These are phyloP conservation scores for Panthera leo DNA, from an alignment of 2,113 vertebrate species.

Conservation along the genomic window DNA sequence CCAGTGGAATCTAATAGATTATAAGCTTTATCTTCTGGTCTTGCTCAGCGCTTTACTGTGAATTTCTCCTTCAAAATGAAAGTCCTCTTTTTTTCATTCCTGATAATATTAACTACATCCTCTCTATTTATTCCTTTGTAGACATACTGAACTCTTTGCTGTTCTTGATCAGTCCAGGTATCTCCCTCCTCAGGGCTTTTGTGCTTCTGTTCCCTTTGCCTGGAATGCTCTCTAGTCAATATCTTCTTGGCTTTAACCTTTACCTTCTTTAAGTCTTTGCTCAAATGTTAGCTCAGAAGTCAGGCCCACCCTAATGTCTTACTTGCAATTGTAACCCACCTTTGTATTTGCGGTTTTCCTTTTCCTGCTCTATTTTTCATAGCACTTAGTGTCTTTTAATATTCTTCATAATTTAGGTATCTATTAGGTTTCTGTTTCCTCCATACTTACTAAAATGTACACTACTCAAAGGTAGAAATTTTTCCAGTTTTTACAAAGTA, in stretches of 20 bases:
- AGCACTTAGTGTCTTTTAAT: background rate
- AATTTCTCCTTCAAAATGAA: slow-evolving; percentile 26
- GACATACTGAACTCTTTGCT: background rate
- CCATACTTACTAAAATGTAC: slow-evolving; percentile 13
- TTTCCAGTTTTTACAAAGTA: background rate
- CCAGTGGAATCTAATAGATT: background rate
- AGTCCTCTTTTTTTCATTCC: background rate
- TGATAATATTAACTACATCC: background rate
- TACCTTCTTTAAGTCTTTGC: background rate
- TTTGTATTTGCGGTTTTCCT: background rate
- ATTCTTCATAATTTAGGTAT: background rate
- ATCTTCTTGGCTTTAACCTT: background rate
- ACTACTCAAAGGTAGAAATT: background rate
- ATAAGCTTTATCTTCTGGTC: background rate
- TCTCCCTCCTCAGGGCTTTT: background rate
- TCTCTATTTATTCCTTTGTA: background rate
- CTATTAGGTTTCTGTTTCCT: background rate
- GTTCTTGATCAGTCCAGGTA: background rate
- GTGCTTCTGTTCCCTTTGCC: background rate
- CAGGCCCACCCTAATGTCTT: background rate
- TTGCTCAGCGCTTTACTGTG: slow-evolving; percentile 25
- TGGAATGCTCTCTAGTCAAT: background rate
- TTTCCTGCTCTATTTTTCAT: slow-evolving; percentile 5
- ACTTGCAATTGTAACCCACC: background rate
- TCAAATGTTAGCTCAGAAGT: background rate